Conservation (phyloP, 2,113 vertebrate genomes). For the Nesoenas mayeri region DNA sequence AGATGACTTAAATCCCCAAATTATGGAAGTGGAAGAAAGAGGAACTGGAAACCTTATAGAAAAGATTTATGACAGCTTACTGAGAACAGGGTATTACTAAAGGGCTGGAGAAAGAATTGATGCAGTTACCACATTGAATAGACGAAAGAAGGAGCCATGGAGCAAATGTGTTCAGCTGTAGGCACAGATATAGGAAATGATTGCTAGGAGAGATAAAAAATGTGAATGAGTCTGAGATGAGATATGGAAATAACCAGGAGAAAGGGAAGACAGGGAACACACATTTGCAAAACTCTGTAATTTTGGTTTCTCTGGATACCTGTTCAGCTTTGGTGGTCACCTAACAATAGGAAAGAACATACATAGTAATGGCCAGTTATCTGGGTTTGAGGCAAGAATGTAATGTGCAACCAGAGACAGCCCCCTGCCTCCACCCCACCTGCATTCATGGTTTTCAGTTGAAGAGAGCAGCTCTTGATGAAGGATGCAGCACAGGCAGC, state of each 20-base stretch:
- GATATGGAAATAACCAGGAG: neutral
- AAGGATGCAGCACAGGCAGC: neutral
- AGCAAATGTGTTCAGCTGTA: neutral
- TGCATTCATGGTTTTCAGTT: neutral
- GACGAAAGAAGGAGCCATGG: neutral
- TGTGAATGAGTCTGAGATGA: neutral
- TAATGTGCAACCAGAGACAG: neutral
- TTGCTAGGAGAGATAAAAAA: neutral
- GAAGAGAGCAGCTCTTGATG: neutral
- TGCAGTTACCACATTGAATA: neutral
- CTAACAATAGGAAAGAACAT: neutral
- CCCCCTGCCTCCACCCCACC: neutral
- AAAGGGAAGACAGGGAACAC: neutral
- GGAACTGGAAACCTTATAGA: slow-evolving; percentile 9
- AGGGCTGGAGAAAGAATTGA: neutral
- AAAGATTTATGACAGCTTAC: slow-evolving; percentile 34
- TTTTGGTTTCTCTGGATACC: neutral
- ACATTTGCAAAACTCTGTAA: neutral
- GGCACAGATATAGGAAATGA: neutral
- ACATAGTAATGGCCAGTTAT: neutral
- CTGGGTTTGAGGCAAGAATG: neutral
- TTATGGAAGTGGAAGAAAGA: neutral
- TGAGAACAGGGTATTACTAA: neutral
- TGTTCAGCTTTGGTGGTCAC: neutral
- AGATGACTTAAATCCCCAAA: slow-evolving; percentile 16